These are phyloP conservation scores for Oreochromis aureus DNA, from an alignment of 2,113 vertebrate genomes.

Conservation along the genomic window DNA sequence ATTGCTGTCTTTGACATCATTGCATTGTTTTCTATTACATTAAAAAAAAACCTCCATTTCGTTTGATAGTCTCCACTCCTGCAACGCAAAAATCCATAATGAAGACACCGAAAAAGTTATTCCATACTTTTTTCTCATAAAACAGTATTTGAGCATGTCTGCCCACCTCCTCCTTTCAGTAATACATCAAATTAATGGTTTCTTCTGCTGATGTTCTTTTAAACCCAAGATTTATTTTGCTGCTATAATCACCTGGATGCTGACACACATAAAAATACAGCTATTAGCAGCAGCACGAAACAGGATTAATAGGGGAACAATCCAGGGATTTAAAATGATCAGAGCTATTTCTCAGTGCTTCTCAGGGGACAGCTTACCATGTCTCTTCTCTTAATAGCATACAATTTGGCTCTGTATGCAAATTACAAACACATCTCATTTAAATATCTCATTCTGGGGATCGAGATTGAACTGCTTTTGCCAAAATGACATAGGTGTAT, in stretches of 20 bases:
- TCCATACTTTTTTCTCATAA: background rate
- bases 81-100: background rate
- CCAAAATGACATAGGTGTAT: background rate
- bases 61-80: background rate
- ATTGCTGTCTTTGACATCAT: conserved; percentile 14
- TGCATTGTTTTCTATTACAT: background rate
- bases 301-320: conserved; percentile 39
- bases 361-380: conserved; percentile 5
- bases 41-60: background rate
- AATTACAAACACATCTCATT: background rate
- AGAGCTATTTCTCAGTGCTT: conserved; percentile 7
- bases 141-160: background rate
- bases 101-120: background rate
- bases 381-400: background rate
- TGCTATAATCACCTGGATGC: conserved; percentile 3
- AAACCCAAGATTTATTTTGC: conserved; percentile 13
- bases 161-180: background rate
- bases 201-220: background rate
- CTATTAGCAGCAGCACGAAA: conserved; percentile 26
- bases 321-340: conserved; percentile 31
- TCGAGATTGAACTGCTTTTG: background rate
- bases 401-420: background rate
- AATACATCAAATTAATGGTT: background rate
- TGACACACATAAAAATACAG: conserved; percentile 7
- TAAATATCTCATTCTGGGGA: background rate